Base-by-base conservation (phyloP, 2,888 invertebrate genomes). In the Melanchra persicariae region DNA sequence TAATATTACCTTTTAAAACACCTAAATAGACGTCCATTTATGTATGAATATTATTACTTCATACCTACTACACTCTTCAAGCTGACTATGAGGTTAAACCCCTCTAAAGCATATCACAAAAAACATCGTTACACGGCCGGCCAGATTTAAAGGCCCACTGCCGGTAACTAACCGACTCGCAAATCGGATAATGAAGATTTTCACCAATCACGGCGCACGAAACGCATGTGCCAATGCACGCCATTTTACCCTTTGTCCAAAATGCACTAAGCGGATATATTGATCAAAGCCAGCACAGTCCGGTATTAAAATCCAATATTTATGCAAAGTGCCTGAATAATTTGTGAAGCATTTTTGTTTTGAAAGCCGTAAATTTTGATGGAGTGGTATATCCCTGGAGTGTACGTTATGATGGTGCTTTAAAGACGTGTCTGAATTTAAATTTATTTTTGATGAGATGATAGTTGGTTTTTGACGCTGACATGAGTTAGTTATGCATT, bases 251-350 rank as follows among this genome's bases (percentile, higher is more conserved):
- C 85, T 87, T 87, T 87, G 26, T 70, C 73, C 70, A 74, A 77
- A 76, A 79, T 84, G 75, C 81, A 80, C 82, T 87, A 85, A 89
- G 84, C 87, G 86, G 86, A 87, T 85, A 79, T 81, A 79, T 77
- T 80, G 83, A 81, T 80, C 70, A 84, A 79, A 85, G 74, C 74
- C 74, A 74, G 79, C 72, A 77, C 65, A 77, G 75, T 66, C 74
- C 65, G 61, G 75, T 81, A 73, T 79, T 82, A 78, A 84, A 85
- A 79, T 79, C 79, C 79, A 79, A 82, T 79, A 81, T 85, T 83
- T 78, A 71, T 84, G 77, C 76, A 79, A 81, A 83, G 69, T 70
- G 71, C 54, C 61, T 81, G 75, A 84, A 84, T 83, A 83, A 83
- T 81, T 79, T 69, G 72, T 65, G 24, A 59, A 30, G 59, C 57